Percentiles rank a stretch among this genome's conserved stretches.
These are phyloP conservation scores for Chromis chromis DNA, from an alignment of 2,797 vertebrate genomes.

Conservation along the genomic window DNA sequence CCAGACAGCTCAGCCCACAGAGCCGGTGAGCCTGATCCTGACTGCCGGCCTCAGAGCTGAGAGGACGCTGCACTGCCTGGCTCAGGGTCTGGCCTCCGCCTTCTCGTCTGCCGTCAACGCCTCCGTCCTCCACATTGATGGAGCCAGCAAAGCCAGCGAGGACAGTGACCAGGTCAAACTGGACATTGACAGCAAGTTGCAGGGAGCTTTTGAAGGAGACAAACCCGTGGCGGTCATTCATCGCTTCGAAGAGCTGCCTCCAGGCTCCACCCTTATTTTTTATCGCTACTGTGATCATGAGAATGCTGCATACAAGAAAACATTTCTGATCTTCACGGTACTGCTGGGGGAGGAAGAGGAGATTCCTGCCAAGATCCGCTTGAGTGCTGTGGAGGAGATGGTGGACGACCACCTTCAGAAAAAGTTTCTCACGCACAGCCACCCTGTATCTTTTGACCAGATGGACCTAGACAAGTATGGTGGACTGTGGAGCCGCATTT, in stretches of 20 bases:
- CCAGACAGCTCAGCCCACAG: constrained; percentile 75
- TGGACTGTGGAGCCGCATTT: constrained; percentile 97
- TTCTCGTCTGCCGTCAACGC: constrained; percentile 83
- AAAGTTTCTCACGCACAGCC: constrained; percentile 83
- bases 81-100: constrained; percentile 81
- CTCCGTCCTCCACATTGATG: constrained; percentile 84
- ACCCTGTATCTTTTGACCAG: constrained; percentile 83
- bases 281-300: constrained; percentile 97
- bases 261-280: constrained; percentile 93
- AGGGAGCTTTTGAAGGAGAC: constrained; percentile 85
- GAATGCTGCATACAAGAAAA: constrained; percentile 91
- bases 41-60: constrained; percentile 83
- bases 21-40: constrained; percentile 92
- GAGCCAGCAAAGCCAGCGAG: constrained; percentile 70
- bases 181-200: constrained; percentile 87
- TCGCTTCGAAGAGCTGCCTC: constrained; percentile 90
- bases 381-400: constrained; percentile 88
- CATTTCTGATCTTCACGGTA: constrained; percentile 90
- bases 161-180: constrained; percentile 89
- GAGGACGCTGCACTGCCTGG: constrained; percentile 89
- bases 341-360: constrained; percentile 87
- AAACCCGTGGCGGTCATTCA: constrained; percentile 89
- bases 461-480: constrained; percentile 93
- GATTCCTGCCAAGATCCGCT: constrained; percentile 73
- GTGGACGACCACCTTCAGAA: constrained; percentile 89